Conservation (phyloP, 2,888 invertebrate genomes). For the Limnephilus rhombicus region DNA sequence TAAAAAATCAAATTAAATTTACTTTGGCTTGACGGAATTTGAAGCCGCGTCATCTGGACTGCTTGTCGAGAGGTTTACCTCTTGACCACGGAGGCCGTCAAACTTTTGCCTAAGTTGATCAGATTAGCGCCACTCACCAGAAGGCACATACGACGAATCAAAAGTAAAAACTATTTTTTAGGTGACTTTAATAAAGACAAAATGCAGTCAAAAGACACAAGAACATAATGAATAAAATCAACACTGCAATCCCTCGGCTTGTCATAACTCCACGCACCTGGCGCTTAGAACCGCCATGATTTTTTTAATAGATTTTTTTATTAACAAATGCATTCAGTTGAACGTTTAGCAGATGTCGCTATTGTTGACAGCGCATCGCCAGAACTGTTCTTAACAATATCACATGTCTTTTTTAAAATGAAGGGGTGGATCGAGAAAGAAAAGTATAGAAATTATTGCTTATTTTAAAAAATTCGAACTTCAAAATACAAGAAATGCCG, state of each 20-base stretch:
- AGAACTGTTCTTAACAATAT: constrained; percentile 42
- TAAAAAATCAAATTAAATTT: too few species aligned
- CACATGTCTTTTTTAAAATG: background rate
- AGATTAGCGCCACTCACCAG: too few species aligned
- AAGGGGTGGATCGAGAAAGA: background rate
- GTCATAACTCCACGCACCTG: constrained; percentile 15
- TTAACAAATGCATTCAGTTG: constrained; percentile 4
- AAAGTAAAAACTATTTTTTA: background rate
- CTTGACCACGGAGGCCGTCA: too few species aligned
- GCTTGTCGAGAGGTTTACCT: too few species aligned
- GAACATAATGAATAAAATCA: background rate
- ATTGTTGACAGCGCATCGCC: constrained; percentile 58
- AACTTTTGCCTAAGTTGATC: too few species aligned
- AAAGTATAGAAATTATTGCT: background rate
- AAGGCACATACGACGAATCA: background rate
- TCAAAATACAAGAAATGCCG: too few species aligned
- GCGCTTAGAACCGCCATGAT: background rate
- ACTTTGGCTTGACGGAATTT: too few species aligned
- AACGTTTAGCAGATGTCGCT: constrained; percentile 62
- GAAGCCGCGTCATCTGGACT: too few species aligned
- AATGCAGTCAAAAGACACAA: background rate
- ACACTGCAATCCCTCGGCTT: background rate
- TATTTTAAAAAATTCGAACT: background rate
- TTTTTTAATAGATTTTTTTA: background rate
- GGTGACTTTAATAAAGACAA: background rate